Base-by-base conservation (phyloP, 2,888 invertebrate genomes). In the Temnothorax unifasciatus region DNA sequence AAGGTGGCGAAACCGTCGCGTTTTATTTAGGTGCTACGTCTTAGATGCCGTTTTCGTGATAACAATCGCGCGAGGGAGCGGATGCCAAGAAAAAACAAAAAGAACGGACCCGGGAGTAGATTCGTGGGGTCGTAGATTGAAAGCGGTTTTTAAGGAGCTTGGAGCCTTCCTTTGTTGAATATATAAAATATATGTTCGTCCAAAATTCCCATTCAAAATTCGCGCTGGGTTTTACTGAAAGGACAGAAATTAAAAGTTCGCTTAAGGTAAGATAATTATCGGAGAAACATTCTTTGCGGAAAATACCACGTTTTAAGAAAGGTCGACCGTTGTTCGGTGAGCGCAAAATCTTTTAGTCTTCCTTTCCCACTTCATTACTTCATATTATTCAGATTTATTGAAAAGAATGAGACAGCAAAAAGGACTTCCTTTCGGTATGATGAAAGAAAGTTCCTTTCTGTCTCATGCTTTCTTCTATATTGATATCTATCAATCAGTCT, bases 31-130 rank as follows among this genome's bases (percentile, higher is more conserved):
- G 87, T 84, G 89, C 87, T 34, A 34, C 15, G 86, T 90, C 88
- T 88, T 85, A 34, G 34, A 86, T 84, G 89, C 87, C 15, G 86
- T 90, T 87, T 88, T 85, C 87, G 86, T 87, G 93, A 93, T 93
- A 93, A 93, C 93, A 93, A 93, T 93, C 93, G 92, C 66, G 25
- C 57, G 66, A 29, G 75, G 84, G 86, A 77, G 63, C 63, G 71
- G 50, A 75, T 29, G 68, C 69, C 66, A 41, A 47, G 68, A 18
- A 38, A 47, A 44, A 15, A 54, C 52, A 54, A 54, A 54, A 54
- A 21, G 52, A 54, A 2, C 52, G 15, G 18, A 50, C 50, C 8
- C 18, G 18, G 18, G 18, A 50, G 52, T 54, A 21, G 52, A 21
- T 6, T 54, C 52, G n/a, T 54, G 18, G n/a, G 52, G n/a, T 54